These are phyloP conservation scores for Sclerurus mexicanus DNA, from an alignment of 2,113 vertebrate species.

Conservation along the genomic window DNA sequence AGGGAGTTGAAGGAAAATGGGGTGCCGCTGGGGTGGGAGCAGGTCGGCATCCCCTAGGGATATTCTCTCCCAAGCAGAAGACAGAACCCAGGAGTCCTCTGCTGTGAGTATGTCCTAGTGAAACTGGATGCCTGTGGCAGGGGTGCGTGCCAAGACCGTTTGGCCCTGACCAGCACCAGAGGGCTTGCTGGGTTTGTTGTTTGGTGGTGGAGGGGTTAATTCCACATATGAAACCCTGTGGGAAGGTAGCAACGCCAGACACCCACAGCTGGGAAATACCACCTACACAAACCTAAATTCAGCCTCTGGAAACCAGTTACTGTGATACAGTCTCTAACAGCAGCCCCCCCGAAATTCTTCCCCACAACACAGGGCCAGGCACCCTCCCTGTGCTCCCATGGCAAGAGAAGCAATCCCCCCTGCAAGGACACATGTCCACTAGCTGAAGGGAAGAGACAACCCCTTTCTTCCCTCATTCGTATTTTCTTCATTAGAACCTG, in stretches of 20 bases:
- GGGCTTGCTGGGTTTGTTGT: neutral
- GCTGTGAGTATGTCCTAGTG: neutral
- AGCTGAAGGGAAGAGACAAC: neutral
- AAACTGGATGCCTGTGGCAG: neutral
- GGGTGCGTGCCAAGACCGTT: neutral
- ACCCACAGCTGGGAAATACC: conserved; percentile 37
- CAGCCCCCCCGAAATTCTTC: neutral
- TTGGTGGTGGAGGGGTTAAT: conserved; percentile 18
- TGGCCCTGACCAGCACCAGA: fast-evolving
- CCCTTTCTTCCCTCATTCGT: neutral
- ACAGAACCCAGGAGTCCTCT: neutral
- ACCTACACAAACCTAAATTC: conserved; percentile 45
- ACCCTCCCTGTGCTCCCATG: neutral
- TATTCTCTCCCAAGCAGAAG: neutral
- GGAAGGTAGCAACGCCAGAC: conserved; percentile 26
- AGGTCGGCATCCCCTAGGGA: neutral
- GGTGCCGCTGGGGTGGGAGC: neutral
- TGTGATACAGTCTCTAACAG: conserved; percentile 38
- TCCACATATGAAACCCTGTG: neutral
- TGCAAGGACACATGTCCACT: neutral
- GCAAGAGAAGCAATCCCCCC: neutral
- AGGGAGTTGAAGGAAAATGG: neutral
- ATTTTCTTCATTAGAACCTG: neutral
- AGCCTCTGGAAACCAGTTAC: conserved; percentile 45
- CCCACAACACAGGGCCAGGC: fast-evolving